Evolutionary conservation across 35 echinoderm and acorn worm genomes (phyloP).

Genomic region (Patiria miniata): DNA sequence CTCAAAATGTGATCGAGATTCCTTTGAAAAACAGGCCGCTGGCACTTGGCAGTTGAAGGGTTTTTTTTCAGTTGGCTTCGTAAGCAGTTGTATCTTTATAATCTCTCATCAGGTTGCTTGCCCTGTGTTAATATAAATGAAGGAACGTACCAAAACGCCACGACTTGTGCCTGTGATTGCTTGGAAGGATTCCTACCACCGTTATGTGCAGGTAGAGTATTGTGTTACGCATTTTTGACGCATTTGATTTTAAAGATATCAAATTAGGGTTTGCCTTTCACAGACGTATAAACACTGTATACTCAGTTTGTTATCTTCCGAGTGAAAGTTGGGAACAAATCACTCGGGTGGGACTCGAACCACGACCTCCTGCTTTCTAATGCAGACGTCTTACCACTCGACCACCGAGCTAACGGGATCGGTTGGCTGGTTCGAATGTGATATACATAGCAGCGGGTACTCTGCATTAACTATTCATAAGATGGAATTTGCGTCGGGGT

Average conservation of each 20-base stretch:
- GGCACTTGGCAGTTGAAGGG: too few relatives aligned
- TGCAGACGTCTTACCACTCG: too few relatives aligned
- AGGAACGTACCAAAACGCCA: neutral
- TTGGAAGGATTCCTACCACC: neutral
- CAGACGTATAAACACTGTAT: too few relatives aligned
- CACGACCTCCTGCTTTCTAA: too few relatives aligned
- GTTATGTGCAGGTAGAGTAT: neutral
- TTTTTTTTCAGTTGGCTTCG: too few relatives aligned
- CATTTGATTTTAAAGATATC: neutral
- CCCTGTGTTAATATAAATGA: neutral
- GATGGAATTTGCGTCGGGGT: neutral
- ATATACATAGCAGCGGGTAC: neutral
- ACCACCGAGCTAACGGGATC: too few relatives aligned
- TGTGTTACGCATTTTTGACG: neutral
- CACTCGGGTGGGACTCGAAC: too few relatives aligned
- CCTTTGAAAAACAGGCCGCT: too few relatives aligned
- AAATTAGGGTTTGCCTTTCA: too few relatives aligned
- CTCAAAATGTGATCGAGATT: too few relatives aligned
- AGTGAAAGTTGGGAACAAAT: too few relatives aligned
- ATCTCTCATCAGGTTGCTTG: neutral
- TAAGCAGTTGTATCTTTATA: neutral
- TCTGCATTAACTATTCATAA: neutral
- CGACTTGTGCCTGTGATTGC: neutral
- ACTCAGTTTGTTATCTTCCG: too few relatives aligned
- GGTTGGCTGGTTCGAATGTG: neutral